Percentiles rank a stretch among this genome's conserved stretches.
These are phyloP conservation scores for Heterocephalus glaber DNA, from an alignment of 2,113 vertebrate species.

Conservation along the genomic window DNA sequence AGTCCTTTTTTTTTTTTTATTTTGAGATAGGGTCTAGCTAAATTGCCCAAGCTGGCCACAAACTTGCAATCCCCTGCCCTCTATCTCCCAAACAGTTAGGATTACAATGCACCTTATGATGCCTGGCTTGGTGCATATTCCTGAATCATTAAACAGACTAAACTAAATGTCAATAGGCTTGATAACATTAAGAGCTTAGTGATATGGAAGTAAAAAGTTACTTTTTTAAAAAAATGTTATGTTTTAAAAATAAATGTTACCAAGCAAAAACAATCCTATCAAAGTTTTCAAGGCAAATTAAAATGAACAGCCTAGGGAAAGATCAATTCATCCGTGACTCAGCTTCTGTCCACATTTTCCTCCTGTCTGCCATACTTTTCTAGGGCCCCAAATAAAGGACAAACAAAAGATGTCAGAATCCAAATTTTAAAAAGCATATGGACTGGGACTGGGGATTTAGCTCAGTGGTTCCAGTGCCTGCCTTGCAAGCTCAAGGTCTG, in stretches of 20 bases:
- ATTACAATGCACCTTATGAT: neutral
- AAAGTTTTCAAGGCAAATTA: constrained; percentile 55
- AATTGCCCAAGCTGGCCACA: neutral
- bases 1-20: neutral
- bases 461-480: too few relatives aligned
- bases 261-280: constrained; percentile 50
- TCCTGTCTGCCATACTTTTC: constrained; percentile 13
- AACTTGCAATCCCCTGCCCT: neutral
- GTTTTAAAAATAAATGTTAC: neutral
- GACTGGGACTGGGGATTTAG: too few relatives aligned
- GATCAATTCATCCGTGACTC: neutral
- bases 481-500: too few relatives aligned
- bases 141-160: constrained; percentile 40
- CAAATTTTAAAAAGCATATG: constrained; percentile 1
- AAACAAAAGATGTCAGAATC: constrained; percentile 44
- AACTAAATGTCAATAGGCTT: constrained; percentile 28
- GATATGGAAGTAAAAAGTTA: constrained; percentile 50
- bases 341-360: neutral
- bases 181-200: neutral
- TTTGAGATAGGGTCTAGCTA: neutral
- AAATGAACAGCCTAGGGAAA: constrained; percentile 14
- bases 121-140: neutral
- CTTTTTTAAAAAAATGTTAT: constrained; percentile 1
- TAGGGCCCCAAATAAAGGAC: neutral
- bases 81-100: neutral